These are phyloP conservation scores for Sebastes diaconus DNA, from an alignment of 2,797 vertebrate species.

Conservation along the genomic window DNA sequence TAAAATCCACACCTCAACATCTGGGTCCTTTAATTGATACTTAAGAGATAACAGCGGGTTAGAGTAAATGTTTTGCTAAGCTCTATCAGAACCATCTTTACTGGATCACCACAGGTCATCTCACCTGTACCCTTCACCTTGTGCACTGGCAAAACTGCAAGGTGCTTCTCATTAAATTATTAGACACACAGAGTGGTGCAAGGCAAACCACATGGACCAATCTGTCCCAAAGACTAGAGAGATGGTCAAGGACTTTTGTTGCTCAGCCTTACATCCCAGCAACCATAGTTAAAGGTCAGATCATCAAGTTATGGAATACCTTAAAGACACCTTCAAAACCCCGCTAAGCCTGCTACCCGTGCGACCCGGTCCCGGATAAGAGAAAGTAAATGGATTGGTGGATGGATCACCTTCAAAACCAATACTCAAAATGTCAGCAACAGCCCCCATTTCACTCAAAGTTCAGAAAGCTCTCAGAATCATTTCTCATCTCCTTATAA, in stretches of 20 bases:
- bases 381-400: no score
- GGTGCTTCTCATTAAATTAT: slow-evolving; percentile 13
- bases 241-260: background rate
- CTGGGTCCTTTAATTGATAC: background rate
- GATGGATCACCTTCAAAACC: background rate
- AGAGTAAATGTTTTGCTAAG: background rate
- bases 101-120: background rate
- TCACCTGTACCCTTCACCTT: background rate
- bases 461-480: background rate
- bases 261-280: background rate
- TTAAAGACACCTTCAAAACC: background rate
- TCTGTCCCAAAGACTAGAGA: background rate
- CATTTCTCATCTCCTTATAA: background rate
- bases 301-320: background rate
- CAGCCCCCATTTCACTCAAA: background rate
- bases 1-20: background rate
- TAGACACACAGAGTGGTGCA: background rate
- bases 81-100: background rate
- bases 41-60: background rate
- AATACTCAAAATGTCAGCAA: background rate
- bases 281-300: background rate
- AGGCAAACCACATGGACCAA: background rate
- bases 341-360: no score
- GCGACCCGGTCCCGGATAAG: no score
- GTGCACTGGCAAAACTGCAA: background rate